phyloP scores from a whole-genome alignment of 2,113 vertebrate species.

The Holacanthus passer region DNA sequence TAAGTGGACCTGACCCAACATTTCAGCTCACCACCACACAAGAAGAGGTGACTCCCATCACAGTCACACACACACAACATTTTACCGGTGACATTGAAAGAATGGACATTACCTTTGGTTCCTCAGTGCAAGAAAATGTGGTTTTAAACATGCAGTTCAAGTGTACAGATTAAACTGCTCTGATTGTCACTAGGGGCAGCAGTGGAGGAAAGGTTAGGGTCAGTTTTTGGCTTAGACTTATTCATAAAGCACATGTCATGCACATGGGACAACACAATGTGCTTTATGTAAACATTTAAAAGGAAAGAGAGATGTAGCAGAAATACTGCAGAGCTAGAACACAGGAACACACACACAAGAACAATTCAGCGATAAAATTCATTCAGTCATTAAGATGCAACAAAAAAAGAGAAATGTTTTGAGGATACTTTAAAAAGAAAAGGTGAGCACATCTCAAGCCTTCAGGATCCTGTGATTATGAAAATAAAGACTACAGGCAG shows the following conservation, averaged over 20 bases:
- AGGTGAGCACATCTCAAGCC: not conserved
- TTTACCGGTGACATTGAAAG: conserved; percentile 15
- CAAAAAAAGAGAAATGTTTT: not conserved
- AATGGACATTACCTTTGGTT: conserved; percentile 34
- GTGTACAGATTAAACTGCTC: not conserved
- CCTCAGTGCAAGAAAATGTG: not conserved
- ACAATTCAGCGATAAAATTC: not conserved
- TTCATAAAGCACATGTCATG: not conserved
- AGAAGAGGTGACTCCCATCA: conserved; percentile 33
- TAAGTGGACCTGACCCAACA: conserved; percentile 80
- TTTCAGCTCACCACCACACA: conserved; percentile 63
- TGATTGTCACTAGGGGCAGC: not conserved
- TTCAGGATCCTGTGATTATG: not conserved
- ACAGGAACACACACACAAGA: too few relatives aligned
- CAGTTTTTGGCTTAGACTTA: not conserved
- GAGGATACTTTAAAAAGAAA: too few relatives aligned
- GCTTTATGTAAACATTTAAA: not conserved
- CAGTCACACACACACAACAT: conserved; percentile 8
- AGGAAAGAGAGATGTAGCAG: not conserved
- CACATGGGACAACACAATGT: not conserved
- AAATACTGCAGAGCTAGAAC: not conserved
- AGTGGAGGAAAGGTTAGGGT: not conserved
- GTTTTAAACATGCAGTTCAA: not conserved
- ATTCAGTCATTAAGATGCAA: not conserved
- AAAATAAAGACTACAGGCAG: not conserved